Evolutionary conservation across 1,140 invertebrate genomes (phyloP).

Genomic region (Plodia interpunctella): DNA sequence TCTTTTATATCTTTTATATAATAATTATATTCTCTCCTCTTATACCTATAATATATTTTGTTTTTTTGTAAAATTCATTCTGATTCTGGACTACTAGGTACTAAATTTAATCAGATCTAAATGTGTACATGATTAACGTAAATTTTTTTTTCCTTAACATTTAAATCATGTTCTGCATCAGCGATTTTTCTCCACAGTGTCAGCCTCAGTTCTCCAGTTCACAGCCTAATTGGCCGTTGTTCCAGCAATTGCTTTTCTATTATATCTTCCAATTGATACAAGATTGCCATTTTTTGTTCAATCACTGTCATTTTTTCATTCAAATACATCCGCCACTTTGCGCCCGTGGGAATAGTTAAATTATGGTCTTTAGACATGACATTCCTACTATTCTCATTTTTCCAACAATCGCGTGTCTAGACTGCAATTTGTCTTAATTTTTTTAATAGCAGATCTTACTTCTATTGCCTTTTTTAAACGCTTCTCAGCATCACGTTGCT

Average conservation of each 20-base stretch:
- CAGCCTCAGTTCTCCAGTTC: neutral
- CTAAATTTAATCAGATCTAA: too few relatives aligned
- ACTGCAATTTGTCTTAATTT: conserved; percentile 10
- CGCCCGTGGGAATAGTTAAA: conserved; percentile 6
- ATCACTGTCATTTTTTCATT: neutral
- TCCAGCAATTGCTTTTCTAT: conserved; percentile 7
- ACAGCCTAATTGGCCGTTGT: conserved; percentile 1
- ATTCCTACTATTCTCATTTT: neutral
- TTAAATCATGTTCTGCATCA: neutral
- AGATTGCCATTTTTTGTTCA: neutral
- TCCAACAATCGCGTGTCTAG: conserved; percentile 2
- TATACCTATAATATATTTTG: too few relatives aligned
- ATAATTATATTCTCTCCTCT: too few relatives aligned
- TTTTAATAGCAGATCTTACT: conserved; percentile 5
- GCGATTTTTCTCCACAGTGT: neutral
- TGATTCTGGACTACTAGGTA: too few relatives aligned
- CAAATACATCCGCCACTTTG: conserved; percentile 5
- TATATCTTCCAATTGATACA: conserved; percentile 9
- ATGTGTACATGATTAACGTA: too few relatives aligned
- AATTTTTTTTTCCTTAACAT: too few relatives aligned
- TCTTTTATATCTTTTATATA: too few relatives aligned
- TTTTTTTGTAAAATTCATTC: too few relatives aligned
- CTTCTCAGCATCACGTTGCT: neutral
- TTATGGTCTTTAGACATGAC: conserved; percentile 10
- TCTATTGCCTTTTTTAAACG: conserved; percentile 5